Evolutionary conservation across 2,888 invertebrate genomes (phyloP).

Genomic region (Ypsolopha sequella): DNA sequence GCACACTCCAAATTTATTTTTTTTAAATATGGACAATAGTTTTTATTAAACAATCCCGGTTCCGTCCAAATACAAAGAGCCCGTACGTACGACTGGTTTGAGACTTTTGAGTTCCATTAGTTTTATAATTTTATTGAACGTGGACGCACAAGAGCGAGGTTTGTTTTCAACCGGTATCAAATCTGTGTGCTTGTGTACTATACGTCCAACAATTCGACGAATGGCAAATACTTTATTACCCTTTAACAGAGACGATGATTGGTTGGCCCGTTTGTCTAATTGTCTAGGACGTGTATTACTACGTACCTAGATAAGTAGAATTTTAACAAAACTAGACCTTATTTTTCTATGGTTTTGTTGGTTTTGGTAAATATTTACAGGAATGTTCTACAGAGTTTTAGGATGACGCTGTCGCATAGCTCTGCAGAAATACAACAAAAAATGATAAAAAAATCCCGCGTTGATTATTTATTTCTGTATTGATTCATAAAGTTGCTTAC

Average conservation of each 20-base stretch:
- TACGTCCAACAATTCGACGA: too few species aligned
- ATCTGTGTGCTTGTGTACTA: too few species aligned
- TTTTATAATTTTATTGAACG: constrained; percentile 43
- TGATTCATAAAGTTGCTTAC: too few species aligned
- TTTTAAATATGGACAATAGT: not conserved
- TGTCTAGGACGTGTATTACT: too few species aligned
- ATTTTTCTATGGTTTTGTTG: not conserved
- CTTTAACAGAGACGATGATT: too few species aligned
- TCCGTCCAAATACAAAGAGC: constrained; percentile 3
- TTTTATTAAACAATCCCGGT: not conserved
- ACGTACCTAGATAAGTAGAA: constrained; percentile 17
- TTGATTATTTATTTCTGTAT: too few species aligned
- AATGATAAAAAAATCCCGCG: too few species aligned
- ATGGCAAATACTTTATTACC: too few species aligned
- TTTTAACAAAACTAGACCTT: not conserved
- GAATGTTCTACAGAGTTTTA: too few species aligned
- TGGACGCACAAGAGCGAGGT: constrained; percentile 21
- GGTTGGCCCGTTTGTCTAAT: too few species aligned
- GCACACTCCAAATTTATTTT: constrained; percentile 6
- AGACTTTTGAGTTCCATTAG: constrained; percentile 29
- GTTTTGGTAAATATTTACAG: not conserved
- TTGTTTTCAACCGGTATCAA: constrained; percentile 25
- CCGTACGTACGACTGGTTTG: constrained; percentile 35
- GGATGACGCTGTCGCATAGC: constrained; percentile 24
- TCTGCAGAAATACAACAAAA: too few species aligned